Evolutionary conservation across 1,140 invertebrate species (phyloP).

Genomic region (Zaprionus inermis): DNA sequence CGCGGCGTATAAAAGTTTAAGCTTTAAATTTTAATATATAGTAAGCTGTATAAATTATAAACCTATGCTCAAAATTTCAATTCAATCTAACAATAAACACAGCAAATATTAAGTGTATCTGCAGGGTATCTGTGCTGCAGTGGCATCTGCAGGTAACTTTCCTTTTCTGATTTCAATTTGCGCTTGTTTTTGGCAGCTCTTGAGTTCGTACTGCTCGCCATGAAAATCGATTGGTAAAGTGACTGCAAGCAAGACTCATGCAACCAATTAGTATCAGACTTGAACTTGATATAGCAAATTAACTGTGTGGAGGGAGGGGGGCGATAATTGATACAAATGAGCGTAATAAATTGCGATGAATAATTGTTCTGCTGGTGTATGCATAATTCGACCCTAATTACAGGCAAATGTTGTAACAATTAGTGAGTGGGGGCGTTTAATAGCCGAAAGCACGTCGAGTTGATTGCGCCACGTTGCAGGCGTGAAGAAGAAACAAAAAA

Average conservation of each 20-base stretch:
- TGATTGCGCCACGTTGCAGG: neutral
- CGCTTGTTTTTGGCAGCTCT: neutral
- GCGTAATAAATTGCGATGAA: conserved; percentile 11
- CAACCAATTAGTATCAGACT: neutral
- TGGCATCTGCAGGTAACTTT: no score
- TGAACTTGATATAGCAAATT: conserved; percentile 1
- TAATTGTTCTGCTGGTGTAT: neutral
- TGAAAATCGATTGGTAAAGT: neutral
- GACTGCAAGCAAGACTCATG: neutral
- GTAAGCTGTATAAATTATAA: no score
- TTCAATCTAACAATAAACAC: no score
- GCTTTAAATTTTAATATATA: no score
- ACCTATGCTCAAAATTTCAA: no score
- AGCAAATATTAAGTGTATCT: no score
- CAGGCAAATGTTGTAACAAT: conserved; percentile 46
- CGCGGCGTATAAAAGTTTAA: no score
- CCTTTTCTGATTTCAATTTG: neutral
- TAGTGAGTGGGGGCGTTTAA: conserved; percentile 15
- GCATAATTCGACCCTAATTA: conserved; percentile 5
- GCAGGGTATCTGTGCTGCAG: no score
- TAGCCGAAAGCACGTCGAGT: neutral
- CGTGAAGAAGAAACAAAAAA: conserved; percentile 10
- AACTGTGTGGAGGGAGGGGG: no score
- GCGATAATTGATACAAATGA: conserved; percentile 16
- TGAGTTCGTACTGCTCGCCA: neutral